phyloP scores from a whole-genome alignment of 2,797 vertebrate species.

The Anas bahamensis region DNA sequence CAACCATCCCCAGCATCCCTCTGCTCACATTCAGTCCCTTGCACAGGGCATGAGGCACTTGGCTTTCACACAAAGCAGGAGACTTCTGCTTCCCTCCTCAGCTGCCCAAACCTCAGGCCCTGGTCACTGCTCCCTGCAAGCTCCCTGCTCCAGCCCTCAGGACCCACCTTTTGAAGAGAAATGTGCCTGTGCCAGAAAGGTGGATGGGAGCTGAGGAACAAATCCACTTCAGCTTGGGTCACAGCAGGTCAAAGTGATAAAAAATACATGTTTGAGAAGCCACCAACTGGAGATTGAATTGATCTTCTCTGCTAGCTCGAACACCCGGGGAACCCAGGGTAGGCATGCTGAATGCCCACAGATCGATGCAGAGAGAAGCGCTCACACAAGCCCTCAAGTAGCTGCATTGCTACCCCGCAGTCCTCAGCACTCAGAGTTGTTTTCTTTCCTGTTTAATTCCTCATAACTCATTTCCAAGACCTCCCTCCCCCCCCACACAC shows the following conservation, averaged over 20 bases:
- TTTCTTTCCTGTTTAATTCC: constrained; percentile 41
- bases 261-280: background rate
- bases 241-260: background rate
- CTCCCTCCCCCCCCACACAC: background rate
- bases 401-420: background rate
- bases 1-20: background rate
- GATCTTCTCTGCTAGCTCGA: background rate
- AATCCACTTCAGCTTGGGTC: background rate
- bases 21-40: fast-evolving
- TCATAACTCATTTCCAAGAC: constrained; percentile 36
- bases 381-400: fast-evolving
- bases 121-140: fast-evolving
- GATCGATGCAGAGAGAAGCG: background rate
- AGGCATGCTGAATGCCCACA: background rate
- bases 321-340: background rate
- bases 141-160: background rate
- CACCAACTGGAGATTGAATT: background rate
- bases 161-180: background rate
- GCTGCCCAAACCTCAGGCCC: fast-evolving
- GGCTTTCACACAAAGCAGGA: background rate
- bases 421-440: background rate
- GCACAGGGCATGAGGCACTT: fast-evolving
- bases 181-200: background rate
- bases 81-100: background rate
- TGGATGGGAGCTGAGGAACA: background rate